Percentiles rank a stretch among this genome's conserved stretches.
Conservation (phyloP, 2,113 vertebrate species). For the Brachyhypopomus gauderio region DNA sequence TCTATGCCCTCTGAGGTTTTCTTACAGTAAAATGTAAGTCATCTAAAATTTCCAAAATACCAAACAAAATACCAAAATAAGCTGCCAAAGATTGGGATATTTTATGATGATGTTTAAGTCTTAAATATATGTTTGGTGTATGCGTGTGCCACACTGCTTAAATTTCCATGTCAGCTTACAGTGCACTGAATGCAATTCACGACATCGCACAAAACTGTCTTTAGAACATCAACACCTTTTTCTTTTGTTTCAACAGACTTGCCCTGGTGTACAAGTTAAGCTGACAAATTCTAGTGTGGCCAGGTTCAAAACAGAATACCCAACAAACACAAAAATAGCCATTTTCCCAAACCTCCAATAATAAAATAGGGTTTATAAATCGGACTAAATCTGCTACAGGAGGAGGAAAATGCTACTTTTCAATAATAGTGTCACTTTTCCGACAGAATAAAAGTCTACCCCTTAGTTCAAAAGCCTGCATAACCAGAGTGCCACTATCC, state of each 20-base stretch:
- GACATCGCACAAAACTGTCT: not conserved
- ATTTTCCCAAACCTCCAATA: no score
- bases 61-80: not conserved
- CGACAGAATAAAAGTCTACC: not conserved
- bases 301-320: not conserved
- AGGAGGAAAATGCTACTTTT: no score
- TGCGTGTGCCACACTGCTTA: not conserved
- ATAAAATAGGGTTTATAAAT: no score
- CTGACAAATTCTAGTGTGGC: not conserved
- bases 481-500: not conserved
- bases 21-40: not conserved
- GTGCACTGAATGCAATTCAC: no score
- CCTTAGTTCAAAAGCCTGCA: not conserved
- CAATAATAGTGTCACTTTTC: no score
- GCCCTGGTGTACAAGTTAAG: not conserved
- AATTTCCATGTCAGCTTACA: not conserved
- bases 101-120: not conserved
- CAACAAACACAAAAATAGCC: not conserved
- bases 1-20: not conserved
- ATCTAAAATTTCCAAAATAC: not conserved
- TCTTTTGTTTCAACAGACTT: not conserved
- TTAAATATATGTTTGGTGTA: not conserved
- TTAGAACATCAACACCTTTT: not conserved
- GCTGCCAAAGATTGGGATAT: not conserved
- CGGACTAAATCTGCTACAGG: no score